These are phyloP conservation scores for Tribolium freemani DNA, from an alignment of 2,888 invertebrate species.

Conservation along the genomic window DNA sequence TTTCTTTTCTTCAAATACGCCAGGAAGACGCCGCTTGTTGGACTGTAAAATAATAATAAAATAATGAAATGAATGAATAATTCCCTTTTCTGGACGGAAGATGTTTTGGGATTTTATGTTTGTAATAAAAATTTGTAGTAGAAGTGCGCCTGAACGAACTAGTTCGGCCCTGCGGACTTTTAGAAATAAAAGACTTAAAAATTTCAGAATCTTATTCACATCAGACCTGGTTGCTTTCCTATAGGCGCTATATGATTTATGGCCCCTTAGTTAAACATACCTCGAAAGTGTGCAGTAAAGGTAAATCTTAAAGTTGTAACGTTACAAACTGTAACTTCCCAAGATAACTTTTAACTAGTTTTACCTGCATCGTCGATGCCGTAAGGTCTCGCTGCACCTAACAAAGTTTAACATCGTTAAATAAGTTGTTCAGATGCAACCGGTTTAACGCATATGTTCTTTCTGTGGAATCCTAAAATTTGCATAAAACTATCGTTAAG, in stretches of 20 bases:
- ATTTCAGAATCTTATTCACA: background rate
- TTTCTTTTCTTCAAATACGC: background rate
- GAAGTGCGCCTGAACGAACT: no score
- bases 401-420: constrained; percentile 31
- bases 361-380: constrained; percentile 31
- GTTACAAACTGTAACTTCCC: constrained; percentile 12
- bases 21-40: background rate
- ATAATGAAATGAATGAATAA: no score
- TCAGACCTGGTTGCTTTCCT: background rate
- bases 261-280: background rate
- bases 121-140: no score
- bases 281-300: constrained; percentile 30
- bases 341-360: constrained; percentile 36
- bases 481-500: constrained; percentile 55
- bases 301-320: constrained; percentile 31
- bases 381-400: constrained; percentile 11
- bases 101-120: no score
- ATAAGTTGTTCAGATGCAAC: constrained; percentile 16
- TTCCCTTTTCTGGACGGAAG: no score
- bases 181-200: no score
- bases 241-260: constrained; percentile 9
- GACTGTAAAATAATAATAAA: no score
- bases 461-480: constrained; percentile 54
- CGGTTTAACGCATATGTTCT: constrained; percentile 53
- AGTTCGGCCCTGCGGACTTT: background rate